Evolutionary conservation across 2,113 vertebrate genomes (phyloP), one percentile per base, ranked within the genome.

Genomic region (Microtus pennsylvanicus): DNA sequence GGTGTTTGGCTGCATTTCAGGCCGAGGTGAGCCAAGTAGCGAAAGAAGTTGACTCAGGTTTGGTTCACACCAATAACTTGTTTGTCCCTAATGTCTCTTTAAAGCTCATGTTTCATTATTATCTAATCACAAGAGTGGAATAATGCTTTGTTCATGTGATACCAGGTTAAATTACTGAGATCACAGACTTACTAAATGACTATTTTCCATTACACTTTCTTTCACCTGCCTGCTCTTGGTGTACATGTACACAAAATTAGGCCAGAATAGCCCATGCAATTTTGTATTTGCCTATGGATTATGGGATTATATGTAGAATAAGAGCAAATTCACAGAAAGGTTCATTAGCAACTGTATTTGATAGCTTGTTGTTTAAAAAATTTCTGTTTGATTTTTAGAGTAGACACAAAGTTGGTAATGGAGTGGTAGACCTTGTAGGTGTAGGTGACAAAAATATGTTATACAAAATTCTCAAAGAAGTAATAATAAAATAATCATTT

Each of bases 61-160:
- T 94, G 91, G n/a, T 55, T 69, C 42, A n/a, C 17, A 96, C 50
- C 93, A 83, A 70, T 69, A 90, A 92, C 74, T 82, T 82, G 24
- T 91, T 89, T 87, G 42, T 24, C 14, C 14, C 24, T 65, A 38
- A 90, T 92, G 67, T 78, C 50, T 92, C 81, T 82, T 70, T 22
- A 93, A 94, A 89, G 47, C 47, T 87, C 12, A 9, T 22, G 33
- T 88, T 95, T 95, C 28, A 63, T 7, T 19, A 45, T 28, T 77
- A 22, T 21, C 6, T 82, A 50, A 67, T 21, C 70, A 63, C 0
- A 52, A 1, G 5, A 87, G 42, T 87, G 33, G 30, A 58, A 74
- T 52, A 82, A 3, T 5, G 1, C 21, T 76, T 89, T 89, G 24
- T 70, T 92, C 13, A 87, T 38, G 1, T 83, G 45, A 95, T 70